Percentiles rank a stretch among this genome's conserved stretches.
Conservation (phyloP, 1,140 invertebrate genomes). For the Apis dorsata region DNA sequence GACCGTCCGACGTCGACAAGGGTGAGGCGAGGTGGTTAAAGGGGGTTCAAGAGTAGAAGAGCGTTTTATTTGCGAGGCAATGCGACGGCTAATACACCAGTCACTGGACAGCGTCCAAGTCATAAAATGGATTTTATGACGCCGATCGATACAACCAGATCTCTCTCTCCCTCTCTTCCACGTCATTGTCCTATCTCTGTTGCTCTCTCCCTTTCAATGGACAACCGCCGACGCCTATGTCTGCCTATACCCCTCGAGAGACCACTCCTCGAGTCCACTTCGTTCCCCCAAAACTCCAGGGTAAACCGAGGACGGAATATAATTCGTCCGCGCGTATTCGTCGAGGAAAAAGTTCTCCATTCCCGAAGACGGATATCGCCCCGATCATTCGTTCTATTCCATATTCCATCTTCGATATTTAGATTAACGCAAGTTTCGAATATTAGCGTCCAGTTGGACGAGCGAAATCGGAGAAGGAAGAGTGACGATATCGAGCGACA, state of each 20-base stretch:
- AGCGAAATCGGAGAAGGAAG: background rate
- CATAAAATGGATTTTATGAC: constrained; percentile 80
- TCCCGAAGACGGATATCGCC: too few species aligned
- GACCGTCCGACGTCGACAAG: constrained; percentile 62
- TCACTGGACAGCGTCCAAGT: constrained; percentile 80
- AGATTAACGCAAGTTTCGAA: too few species aligned
- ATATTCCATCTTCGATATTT: too few species aligned
- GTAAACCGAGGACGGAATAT: constrained; percentile 29
- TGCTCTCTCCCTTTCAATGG: constrained; percentile 37
- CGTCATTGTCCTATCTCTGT: constrained; percentile 58
- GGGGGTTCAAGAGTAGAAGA: constrained; percentile 75
- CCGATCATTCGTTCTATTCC: too few species aligned
- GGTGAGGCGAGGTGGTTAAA: constrained; percentile 63
- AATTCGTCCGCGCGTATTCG: constrained; percentile 47
- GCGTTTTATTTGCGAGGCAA: constrained; percentile 75
- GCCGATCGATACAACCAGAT: constrained; percentile 78
- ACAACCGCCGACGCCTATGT: constrained; percentile 57
- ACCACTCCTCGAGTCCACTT: constrained; percentile 54
- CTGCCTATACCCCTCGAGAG: constrained; percentile 46
- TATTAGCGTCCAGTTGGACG: background rate
- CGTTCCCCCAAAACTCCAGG: constrained; percentile 47
- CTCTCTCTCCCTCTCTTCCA: constrained; percentile 69
- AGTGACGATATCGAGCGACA: background rate
- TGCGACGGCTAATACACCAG: constrained; percentile 78
- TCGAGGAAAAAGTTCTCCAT: constrained; percentile 37